Base-by-base conservation (phyloP, 1,140 invertebrate species). In the Diploscapter pachys region DNA sequence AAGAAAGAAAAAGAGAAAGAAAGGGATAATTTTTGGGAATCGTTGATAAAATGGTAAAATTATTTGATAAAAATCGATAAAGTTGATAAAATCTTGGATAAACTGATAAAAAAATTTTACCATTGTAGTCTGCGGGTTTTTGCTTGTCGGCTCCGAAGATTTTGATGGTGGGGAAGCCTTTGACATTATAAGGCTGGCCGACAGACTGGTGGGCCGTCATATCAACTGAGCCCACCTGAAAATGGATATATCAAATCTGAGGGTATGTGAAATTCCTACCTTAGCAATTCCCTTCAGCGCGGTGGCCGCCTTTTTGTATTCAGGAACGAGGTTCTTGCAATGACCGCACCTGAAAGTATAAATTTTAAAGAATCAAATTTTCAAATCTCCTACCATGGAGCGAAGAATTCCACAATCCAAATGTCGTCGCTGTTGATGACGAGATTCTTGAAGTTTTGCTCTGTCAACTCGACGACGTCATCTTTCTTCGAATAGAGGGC, bases 231-330 rank as follows among this genome's bases (percentile, higher is more conserved):
- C 93, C 95, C 31, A 31, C 31, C 63, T 64, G 2, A 64, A 73
- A 5, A 73, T 5, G 8, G 5, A 59, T 76, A 75, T 31, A 57
- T 57, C 51, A 70, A 73, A 13, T 71, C 81, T 91, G 91, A 82
- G 97, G 91, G 52, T 93, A 90, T 86, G 97, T 95, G 13, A 92
- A 92, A 89, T 13, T 59, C 57, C 57, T 13, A 59, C 9, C 13
- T 59, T 59, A 59, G 57, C 57, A 59, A 59, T 59, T 9, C 57
- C 57, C 57, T 59, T 59, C 57, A 59, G 57, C 1, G 57, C 57
- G 57, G 57, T 59, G 57, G 57, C 57, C 13, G 57, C 13, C 13
- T 11, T 59, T 13, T 59, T 59, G 57, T 11, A 59, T 59, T 59
- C 13, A 59, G 57, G 57, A 59, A 13, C 57, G 13, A 59, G 13